phyloP scores from a whole-genome alignment of 1,140 invertebrate species.

The Brachionus plicatilis region DNA sequence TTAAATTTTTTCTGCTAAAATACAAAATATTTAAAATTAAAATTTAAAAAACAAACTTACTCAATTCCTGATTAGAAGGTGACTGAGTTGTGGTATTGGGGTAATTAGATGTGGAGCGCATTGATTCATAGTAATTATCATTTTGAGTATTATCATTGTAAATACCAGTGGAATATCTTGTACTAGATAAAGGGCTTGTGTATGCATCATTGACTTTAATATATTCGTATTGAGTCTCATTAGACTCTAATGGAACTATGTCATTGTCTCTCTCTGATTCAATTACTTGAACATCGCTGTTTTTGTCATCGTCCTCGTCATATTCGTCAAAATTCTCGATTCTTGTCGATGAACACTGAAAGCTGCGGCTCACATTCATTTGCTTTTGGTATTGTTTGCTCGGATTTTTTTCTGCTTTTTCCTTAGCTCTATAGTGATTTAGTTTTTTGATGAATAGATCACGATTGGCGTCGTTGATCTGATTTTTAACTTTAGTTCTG shows the following conservation, averaged over 20 bases:
- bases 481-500: background rate
- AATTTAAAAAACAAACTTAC: background rate
- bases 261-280: background rate
- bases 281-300: background rate
- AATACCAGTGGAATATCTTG: background rate
- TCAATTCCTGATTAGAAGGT: background rate
- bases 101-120: background rate
- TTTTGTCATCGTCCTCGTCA: background rate
- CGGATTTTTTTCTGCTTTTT: slow-evolving; percentile 26
- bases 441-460: slow-evolving; percentile 8
- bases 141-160: slow-evolving; percentile 5
- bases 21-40: too few relatives aligned
- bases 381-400: slow-evolving; percentile 17
- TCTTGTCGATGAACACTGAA: background rate
- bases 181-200: background rate
- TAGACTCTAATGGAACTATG: background rate
- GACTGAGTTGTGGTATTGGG: background rate
- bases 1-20: too few relatives aligned
- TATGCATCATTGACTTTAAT: slow-evolving; percentile 10
- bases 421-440: slow-evolving; percentile 13
- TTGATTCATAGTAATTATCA: slow-evolving; percentile 19
- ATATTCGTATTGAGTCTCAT: slow-evolving; percentile 28
- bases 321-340: background rate
- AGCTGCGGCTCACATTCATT: background rate
- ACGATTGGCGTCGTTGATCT: background rate